phyloP scores from a whole-genome alignment of 2,888 invertebrate species.

The Hirudinaria manillensis region DNA sequence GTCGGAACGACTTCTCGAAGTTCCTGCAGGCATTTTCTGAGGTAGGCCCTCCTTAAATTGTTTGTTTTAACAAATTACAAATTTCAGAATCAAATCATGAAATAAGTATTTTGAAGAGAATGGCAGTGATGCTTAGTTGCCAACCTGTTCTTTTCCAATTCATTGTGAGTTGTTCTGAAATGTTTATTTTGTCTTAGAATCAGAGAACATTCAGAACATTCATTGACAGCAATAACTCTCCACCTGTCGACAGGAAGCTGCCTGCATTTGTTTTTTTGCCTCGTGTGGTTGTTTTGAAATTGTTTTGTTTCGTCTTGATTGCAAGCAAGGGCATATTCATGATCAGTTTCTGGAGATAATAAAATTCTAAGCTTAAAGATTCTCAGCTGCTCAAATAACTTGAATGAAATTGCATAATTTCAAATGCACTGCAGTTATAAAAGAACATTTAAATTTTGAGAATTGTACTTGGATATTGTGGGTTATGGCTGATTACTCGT shows the following conservation, averaged over 20 bases:
- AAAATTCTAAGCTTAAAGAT: background rate
- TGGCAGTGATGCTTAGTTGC: no score
- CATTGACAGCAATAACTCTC: background rate
- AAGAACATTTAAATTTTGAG: no score
- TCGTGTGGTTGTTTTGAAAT: background rate
- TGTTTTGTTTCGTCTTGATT: background rate
- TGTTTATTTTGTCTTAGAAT: background rate
- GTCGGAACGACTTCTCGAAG: constrained; percentile 13
- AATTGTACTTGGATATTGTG: no score
- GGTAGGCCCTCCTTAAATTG: background rate
- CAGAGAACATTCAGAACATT: background rate
- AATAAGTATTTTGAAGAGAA: background rate
- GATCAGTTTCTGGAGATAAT: constrained; percentile 7
- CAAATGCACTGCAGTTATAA: no score
- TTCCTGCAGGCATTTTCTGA: constrained; percentile 5
- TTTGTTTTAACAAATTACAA: background rate
- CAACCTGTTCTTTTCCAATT: constrained; percentile 19
- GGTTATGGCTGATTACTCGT: no score
- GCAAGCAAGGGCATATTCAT: constrained; percentile 9
- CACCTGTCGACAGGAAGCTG: background rate
- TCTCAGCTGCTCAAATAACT: no score
- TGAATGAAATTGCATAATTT: no score
- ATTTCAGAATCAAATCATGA: no score
- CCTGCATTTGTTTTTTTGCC: background rate
- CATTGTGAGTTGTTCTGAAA: constrained; percentile 22